Evolutionary conservation across 1,140 invertebrate genomes (phyloP), one percentile per base, ranked within the genome.

Genomic region (Trichonephila inaurata): DNA sequence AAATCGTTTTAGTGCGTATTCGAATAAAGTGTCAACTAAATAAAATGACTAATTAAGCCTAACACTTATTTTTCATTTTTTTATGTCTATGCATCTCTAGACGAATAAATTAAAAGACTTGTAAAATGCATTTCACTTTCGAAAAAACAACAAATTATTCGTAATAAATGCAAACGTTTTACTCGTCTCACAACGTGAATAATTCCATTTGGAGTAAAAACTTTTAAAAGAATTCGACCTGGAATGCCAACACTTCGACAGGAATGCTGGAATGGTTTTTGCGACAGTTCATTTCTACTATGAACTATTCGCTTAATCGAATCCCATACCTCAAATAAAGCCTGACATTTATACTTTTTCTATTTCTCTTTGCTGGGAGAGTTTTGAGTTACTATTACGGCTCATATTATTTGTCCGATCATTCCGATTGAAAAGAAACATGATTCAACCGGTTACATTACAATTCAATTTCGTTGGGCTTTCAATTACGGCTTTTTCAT

Each of bases 171-270:
- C 51, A 12, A 51, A 51, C 5, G 5, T 12, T 51, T 40, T 40
- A 51, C 51, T 51, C 51, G 10, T 51, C 10, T 10, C 51, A 10
- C 51, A 12, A 7, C 6, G 51, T 51, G 51, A 10, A 51, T 21
- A 24, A 69, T 77, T 77, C 72, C 28, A 77, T 77, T 77, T 77
- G 28, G 14, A 33, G 28, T 77, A 19, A 77, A 51, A 77, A 77
- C 28, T 40, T 40, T 77, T 18, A 2, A 19, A 40, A 77, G 72
- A 77, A 77, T 77, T 28, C 28, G 14, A 28, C 28, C 16, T 33
- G 72, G 72, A 77, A 77, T 77, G 72, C 28, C 16, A 77, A 40
- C 28, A 40, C 72, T 77, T 77, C 28, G 18, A 77, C 7, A 33
- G 72, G 72, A 77, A 77, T 77, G 72, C 18, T 40, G 18, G 14